Conservation (phyloP, 1,140 invertebrate genomes). For the Coelopa frigida region DNA sequence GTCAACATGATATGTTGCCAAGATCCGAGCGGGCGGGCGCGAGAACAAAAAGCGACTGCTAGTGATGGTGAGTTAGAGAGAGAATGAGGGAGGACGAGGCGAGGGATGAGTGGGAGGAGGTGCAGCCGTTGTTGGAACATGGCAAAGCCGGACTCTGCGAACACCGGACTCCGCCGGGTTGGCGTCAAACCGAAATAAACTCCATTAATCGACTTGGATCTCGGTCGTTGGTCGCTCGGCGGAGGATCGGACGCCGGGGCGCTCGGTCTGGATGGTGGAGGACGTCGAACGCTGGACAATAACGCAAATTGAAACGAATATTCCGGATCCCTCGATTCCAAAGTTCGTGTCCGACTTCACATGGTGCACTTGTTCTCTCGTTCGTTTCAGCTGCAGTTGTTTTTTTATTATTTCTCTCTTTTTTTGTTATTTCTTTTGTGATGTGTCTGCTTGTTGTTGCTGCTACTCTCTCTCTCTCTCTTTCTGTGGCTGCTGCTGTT, state of each 20-base stretch:
- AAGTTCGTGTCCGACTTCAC: background rate
- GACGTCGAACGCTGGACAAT: background rate
- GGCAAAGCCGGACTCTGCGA: too few species aligned
- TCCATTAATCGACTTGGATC: constrained; percentile 9
- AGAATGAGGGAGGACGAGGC: too few species aligned
- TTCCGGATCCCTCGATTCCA: constrained; percentile 2
- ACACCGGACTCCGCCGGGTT: too few species aligned
- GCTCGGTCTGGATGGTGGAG: background rate
- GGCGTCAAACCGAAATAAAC: constrained; percentile 13
- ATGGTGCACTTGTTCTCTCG: background rate
- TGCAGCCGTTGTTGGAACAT: too few species aligned
- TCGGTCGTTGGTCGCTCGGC: too few species aligned
- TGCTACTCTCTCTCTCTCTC: background rate
- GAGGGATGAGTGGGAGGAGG: too few species aligned
- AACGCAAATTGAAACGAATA: constrained; percentile 11
- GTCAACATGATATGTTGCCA: constrained; percentile 11
- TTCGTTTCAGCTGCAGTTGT: too few species aligned
- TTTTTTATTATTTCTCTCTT: background rate
- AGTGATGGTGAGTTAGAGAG: too few species aligned
- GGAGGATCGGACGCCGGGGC: too few species aligned
- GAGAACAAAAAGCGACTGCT: constrained; percentile 4
- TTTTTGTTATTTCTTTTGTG: background rate
- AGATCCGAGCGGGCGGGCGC: background rate
- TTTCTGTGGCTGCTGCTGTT: background rate
- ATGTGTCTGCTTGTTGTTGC: background rate